phyloP scores from a whole-genome alignment of 1,140 invertebrate species.

The Dreissena rostriformis region DNA sequence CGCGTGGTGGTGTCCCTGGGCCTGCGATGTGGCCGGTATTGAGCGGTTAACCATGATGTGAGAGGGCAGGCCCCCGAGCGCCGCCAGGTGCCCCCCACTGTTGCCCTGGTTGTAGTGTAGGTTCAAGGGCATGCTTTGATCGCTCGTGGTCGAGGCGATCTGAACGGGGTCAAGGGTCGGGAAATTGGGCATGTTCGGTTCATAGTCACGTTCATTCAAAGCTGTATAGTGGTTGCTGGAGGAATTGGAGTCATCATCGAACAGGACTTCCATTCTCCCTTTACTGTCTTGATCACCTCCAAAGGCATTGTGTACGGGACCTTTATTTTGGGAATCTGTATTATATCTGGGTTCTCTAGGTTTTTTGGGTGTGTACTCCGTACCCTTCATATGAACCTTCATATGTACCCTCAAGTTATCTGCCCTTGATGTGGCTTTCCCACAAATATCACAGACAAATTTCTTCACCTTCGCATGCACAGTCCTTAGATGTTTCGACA shows the following conservation, averaged over 20 bases:
- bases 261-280: not conserved
- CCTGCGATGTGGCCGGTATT: not conserved
- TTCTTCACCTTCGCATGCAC: constrained; percentile 74
- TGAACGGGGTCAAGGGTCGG: constrained; percentile 30
- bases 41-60: not conserved
- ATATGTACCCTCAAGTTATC: constrained; percentile 83
- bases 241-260: not conserved
- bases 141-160: constrained; percentile 15
- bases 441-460: constrained; percentile 79
- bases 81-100: constrained; percentile 20
- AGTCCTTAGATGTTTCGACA: constrained; percentile 77
- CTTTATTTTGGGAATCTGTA: constrained; percentile 14
- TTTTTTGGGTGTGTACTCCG: constrained; percentile 15
- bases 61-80: not conserved
- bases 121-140: constrained; percentile 41
- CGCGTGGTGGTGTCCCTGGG: not conserved
- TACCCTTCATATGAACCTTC: constrained; percentile 76
- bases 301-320: not conserved
- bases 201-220: constrained; percentile 14
- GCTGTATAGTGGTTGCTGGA: constrained; percentile 12
- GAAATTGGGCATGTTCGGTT: constrained; percentile 48
- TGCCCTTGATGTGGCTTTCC: constrained; percentile 82
- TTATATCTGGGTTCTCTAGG: constrained; percentile 1
- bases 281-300: constrained; percentile 5
- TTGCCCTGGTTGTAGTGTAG: constrained; percentile 35